These are phyloP conservation scores for Malurus cyaneus DNA, from an alignment of 2,113 vertebrate species.

Conservation along the genomic window DNA sequence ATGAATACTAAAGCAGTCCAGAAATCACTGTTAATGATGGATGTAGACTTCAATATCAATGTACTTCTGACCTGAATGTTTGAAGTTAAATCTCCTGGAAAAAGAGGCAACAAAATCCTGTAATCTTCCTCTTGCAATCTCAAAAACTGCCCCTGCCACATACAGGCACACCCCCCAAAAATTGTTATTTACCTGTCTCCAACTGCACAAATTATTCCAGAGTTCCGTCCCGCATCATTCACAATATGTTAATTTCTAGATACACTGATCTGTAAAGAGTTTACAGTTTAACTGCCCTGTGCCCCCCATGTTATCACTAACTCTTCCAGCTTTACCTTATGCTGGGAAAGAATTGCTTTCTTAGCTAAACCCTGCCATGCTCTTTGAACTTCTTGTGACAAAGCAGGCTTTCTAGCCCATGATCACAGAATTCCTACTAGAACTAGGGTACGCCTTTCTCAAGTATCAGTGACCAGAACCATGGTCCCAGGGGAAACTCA, in stretches of 20 bases:
- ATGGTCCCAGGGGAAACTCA: neutral
- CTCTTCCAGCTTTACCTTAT: neutral
- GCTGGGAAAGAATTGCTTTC: neutral
- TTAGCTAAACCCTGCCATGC: neutral
- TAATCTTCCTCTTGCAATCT: neutral
- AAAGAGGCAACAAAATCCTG: neutral
- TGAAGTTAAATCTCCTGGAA: neutral
- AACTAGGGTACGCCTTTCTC: neutral
- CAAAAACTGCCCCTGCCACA: neutral
- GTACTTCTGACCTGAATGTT: neutral
- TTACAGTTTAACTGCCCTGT: neutral
- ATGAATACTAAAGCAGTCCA: neutral
- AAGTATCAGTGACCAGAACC: neutral
- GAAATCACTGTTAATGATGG: neutral
- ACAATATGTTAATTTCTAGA: neutral
- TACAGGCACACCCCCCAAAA: rapidly evolving
- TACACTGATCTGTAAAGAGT: neutral
- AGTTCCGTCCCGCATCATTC: neutral
- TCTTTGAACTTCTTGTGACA: neutral
- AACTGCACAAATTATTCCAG: neutral
- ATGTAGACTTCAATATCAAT: neutral
- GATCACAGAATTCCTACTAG: neutral
- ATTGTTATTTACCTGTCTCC: neutral
- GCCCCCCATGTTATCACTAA: neutral
- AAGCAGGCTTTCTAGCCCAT: neutral